Evolutionary conservation across 2,797 vertebrate genomes (phyloP).

Genomic region (Avahi laniger): DNA sequence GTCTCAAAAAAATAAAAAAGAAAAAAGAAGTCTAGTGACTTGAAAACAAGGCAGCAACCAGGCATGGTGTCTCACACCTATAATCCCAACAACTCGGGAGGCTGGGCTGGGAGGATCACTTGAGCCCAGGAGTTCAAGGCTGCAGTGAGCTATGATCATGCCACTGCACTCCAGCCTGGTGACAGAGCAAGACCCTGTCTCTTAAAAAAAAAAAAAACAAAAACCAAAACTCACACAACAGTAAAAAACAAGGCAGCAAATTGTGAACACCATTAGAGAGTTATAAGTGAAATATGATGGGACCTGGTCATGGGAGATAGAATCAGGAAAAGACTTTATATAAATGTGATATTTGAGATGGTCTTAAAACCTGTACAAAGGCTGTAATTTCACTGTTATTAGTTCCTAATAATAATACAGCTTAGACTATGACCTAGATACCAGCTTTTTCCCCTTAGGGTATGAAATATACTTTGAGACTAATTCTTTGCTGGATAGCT

Average conservation of each 20-base stretch:
- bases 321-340: background rate
- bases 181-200: too few relatives aligned
- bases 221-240: too few relatives aligned
- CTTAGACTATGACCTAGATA: background rate
- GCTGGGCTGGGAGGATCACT: background rate
- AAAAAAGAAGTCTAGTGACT: background rate
- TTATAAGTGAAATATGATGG: background rate
- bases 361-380: background rate
- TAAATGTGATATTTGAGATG: slow-evolving; percentile 8
- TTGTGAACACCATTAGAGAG: background rate
- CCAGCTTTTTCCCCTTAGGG: background rate
- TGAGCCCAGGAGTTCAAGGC: background rate
- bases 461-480: background rate
- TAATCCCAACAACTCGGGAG: background rate
- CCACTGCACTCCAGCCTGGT: too few relatives aligned
- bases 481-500: slow-evolving; percentile 9
- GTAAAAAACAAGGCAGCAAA: background rate
- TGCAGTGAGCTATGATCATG: background rate
- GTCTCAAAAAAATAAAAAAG: too few relatives aligned
- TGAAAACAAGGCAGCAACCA: background rate
- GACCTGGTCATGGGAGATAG: background rate
- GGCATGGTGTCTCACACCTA: background rate
- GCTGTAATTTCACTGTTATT: background rate
- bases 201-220: too few relatives aligned
- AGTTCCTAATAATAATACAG: background rate